Evolutionary conservation across 2,797 vertebrate genomes (phyloP).

Genomic region (Tapera naevia): DNA sequence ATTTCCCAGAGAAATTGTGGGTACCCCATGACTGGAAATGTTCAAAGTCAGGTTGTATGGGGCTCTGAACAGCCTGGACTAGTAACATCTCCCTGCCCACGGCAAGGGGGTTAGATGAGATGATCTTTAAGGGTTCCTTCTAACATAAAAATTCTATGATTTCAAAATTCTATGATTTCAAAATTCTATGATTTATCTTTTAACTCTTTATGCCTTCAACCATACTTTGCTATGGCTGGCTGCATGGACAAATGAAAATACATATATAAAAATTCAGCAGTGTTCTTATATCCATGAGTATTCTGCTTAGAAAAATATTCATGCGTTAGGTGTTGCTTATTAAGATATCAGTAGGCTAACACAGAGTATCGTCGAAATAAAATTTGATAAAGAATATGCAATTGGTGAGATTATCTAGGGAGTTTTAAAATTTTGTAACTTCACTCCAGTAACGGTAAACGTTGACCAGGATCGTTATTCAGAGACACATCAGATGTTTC

Average conservation of each 20-base stretch:
- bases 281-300: too few relatives aligned
- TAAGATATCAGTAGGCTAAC: too few relatives aligned
- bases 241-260: not conserved
- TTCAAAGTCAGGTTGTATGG: not conserved
- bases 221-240: not conserved
- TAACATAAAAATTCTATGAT: not conserved
- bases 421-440: too few relatives aligned
- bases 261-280: too few relatives aligned
- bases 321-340: too few relatives aligned
- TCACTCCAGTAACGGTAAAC: not conserved
- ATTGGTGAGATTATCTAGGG: too few relatives aligned
- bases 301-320: too few relatives aligned
- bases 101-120: fast-evolving
- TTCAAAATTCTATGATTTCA: not conserved
- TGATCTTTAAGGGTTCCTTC: not conserved
- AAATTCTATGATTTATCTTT: not conserved
- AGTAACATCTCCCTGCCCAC: not conserved
- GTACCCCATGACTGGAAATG: not conserved
- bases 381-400: too few relatives aligned
- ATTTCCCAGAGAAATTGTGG: not conserved
- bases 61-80: not conserved
- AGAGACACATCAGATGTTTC: not conserved
- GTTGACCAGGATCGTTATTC: not conserved
- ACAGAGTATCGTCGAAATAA: too few relatives aligned
- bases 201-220: not conserved